Evolutionary conservation across 53 echinoderm and acorn worm genomes (phyloP), one percentile per base, ranked within the genome.

Genomic region (Zoroaster sp.): DNA sequence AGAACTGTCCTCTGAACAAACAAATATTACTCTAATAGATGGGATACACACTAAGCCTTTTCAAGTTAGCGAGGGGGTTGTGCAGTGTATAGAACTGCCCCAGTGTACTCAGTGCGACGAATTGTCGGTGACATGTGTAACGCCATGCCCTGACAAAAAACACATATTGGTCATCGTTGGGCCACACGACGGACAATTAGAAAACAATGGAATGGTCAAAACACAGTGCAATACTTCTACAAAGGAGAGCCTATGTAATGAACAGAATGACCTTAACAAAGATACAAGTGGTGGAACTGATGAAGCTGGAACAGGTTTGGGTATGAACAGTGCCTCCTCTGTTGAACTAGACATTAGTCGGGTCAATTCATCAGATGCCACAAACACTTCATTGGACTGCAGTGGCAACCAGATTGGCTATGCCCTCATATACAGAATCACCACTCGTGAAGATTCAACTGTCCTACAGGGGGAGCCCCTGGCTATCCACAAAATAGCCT

Each of bases 191-290:
- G 91, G 91, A 41, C 87, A 87, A 23, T 23, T 87, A 54, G 69
- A 67, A 5, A 65, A 53, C n/a, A 65, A 75, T 36, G 92, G 80
- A 40, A 89, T 46, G 47, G 41, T 75, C 17, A 76, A 81, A 12
- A 30, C 83, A 9, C 90, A 94, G 90, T 91, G 91, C 91, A 91
- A 91, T 91, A 89, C 81, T 65, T 54, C 34, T 53, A 35, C 78
- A 34, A 79, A 31, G 69, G 89, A 89, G 51, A 89, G 37, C 21
- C 33, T 49, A 59, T 69, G 77, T 78, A 69, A 47, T 17, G 72
- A 87, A 85, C 94, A 94, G 68, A 94, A 94, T 83, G 94, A 94
- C 83, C 72, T 94, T 63, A 94, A 94, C 53, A 94, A 94, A 33
- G 94, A 80, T 13, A 28, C 28, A 59, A 28, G 30, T 33, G 51